Evolutionary conservation across 2,113 vertebrate genomes (phyloP).

Genomic region (Ictidomys tridecemlineatus): DNA sequence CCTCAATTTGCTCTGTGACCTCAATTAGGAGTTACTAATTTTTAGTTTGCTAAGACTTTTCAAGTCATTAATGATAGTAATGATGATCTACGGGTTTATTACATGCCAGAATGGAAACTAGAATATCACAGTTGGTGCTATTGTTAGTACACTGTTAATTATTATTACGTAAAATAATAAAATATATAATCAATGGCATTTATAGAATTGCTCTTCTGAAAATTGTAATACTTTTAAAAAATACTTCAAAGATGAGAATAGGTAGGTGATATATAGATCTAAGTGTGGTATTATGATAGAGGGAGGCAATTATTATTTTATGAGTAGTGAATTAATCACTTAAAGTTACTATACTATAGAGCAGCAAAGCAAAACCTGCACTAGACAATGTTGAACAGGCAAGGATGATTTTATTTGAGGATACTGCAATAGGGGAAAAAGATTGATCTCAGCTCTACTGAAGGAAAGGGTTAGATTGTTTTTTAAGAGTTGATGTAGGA

Average conservation of each 20-base stretch:
- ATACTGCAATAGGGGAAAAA: background rate
- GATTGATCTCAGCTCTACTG: background rate
- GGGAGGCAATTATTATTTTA: background rate
- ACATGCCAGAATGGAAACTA: background rate
- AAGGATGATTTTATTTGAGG: background rate
- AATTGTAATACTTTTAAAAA: background rate
- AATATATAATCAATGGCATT: background rate
- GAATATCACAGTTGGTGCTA: background rate
- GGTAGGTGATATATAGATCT: background rate
- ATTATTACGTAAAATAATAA: background rate
- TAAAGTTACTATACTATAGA: too few species aligned
- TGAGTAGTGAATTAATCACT: background rate
- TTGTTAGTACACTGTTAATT: background rate
- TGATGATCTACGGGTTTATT: background rate
- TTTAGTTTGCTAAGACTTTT: background rate
- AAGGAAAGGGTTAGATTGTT: background rate
- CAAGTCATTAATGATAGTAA: background rate
- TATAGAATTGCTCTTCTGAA: background rate
- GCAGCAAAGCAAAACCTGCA: background rate
- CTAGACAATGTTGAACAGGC: background rate
- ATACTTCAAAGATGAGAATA: background rate
- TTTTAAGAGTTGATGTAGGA: background rate
- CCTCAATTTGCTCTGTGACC: background rate
- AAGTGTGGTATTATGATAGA: background rate
- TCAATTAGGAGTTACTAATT: background rate